Evolutionary conservation across 2,888 invertebrate species (phyloP).

Genomic region (Mongoloraphidia duomilia): DNA sequence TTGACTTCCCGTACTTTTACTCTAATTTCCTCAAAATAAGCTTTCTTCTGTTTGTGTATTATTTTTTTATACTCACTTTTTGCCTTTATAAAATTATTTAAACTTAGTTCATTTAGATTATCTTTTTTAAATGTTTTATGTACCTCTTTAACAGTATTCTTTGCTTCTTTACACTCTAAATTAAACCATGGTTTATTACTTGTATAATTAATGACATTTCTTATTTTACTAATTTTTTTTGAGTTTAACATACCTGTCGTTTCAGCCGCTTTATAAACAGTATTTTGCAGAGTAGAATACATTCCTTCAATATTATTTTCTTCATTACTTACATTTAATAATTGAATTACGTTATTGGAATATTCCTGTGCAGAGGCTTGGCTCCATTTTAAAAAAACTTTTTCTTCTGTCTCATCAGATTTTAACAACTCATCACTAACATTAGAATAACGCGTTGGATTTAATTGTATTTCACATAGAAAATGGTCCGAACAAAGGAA

Average conservation of each 20-base stretch:
- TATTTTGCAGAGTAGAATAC: too few relatives aligned
- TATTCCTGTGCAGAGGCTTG: too few relatives aligned
- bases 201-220: neutral
- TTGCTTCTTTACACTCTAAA: neutral
- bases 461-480: neutral
- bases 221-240: neutral
- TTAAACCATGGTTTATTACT: neutral
- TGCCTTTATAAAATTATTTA: too few relatives aligned
- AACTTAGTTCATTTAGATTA: neutral
- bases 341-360: too few relatives aligned
- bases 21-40: too few relatives aligned
- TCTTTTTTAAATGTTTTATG: neutral
- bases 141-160: neutral
- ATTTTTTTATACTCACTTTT: too few relatives aligned
- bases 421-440: neutral
- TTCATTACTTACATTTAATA: too few relatives aligned
- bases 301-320: neutral
- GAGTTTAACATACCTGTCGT: too few relatives aligned
- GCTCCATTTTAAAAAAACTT: neutral
- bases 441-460: neutral
- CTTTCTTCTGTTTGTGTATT: too few relatives aligned
- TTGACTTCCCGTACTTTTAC: neutral
- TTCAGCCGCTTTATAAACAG: too few relatives aligned
- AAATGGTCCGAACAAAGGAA: too few relatives aligned
- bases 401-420: neutral